Conservation (phyloP, 1,140 invertebrate species). For the Drosophila kurseongensis region DNA sequence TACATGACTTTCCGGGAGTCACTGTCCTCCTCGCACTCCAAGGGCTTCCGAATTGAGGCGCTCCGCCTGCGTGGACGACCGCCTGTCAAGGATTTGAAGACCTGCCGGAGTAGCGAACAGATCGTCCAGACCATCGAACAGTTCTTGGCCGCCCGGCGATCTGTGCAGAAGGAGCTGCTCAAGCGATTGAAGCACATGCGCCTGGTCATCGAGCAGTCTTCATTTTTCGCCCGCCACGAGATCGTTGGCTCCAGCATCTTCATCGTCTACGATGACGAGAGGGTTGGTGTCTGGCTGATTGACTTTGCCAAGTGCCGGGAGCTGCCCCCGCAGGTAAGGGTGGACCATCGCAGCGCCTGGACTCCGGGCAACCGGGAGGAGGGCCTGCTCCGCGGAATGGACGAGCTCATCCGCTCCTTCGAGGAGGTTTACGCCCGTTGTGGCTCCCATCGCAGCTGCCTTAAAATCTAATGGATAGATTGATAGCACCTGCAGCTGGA, state of each 20-base stretch:
- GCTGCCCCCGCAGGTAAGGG: constrained; percentile 88
- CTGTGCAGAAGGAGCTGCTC: constrained; percentile 89
- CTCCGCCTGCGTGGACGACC: constrained; percentile 92
- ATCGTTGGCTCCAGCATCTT: constrained; percentile 97
- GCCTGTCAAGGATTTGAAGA: constrained; percentile 91
- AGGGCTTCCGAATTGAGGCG: constrained; percentile 98
- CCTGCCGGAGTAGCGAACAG: constrained; percentile 90
- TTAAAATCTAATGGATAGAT: constrained; percentile 65
- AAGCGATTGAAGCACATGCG: constrained; percentile 91
- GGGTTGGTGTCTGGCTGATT: constrained; percentile 96
- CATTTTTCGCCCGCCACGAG: constrained; percentile 96
- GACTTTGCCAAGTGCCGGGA: constrained; percentile 97
- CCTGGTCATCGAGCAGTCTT: constrained; percentile 91
- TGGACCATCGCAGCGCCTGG: constrained; percentile 93
- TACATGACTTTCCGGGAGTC: constrained; percentile 98
- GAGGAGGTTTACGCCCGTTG: constrained; percentile 74
- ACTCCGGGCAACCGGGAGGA: constrained; percentile 97
- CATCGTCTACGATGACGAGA: constrained; percentile 95
- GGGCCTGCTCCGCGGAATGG: constrained; percentile 95
- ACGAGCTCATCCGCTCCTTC: constrained; percentile 89
- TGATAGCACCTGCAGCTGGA: constrained; percentile 30
- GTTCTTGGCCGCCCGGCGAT: constrained; percentile 90
- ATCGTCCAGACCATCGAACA: constrained; percentile 91
- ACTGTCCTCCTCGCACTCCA: constrained; percentile 95
- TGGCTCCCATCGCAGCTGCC: constrained; percentile 66